Evolutionary conservation across 2,797 vertebrate species (phyloP), one percentile per base, ranked within the genome.

Genomic region (Ibycter americanus): DNA sequence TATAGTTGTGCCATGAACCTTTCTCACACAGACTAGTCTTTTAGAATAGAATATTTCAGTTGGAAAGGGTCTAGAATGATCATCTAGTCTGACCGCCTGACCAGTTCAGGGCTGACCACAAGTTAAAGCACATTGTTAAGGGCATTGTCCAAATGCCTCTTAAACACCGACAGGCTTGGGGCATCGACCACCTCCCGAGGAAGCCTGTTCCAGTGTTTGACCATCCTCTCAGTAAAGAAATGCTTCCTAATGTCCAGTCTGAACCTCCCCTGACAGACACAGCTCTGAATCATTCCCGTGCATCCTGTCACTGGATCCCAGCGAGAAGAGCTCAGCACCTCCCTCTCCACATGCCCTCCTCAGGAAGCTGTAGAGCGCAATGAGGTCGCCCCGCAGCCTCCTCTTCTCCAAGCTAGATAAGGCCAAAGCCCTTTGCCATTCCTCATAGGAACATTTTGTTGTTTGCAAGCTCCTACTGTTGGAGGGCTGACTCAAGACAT

Each of bases 211-310:
- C 26, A 49, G 31, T 2, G 36, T 58, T 8, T 56, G 25, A 42
- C 16, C 20, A 34, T 15, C 21, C 34, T 47, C 13, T 49, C 1
- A 0, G 58, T 26, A 34, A 71, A 42, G 25, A 56, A 56, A 49
- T 1, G 4, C 15, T 55, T 56, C 42, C 51, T 31, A 8, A 87
- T 10, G 17, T 22, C 21, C 21, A 36, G 34, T 20, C 31, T 80
- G 3, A 63, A 72, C 20, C 7, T 51, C n/a, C n/a, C 27, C 18
- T 7, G 4, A 15, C 0, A 2, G 4, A 19, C 0, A 2, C 58
- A 26, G 14, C 49, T 71, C 18, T 56, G 21, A 56, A 22, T 36
- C 18, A 18, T 56, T 56, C 42, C 58, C 4, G 4, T 9, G 44
- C 44, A 44, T 9, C 44, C 44, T 44, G 44, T 44, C 44, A 44